phyloP scores from a whole-genome alignment of 2,888 invertebrate species.

The Bombylius discolor region DNA sequence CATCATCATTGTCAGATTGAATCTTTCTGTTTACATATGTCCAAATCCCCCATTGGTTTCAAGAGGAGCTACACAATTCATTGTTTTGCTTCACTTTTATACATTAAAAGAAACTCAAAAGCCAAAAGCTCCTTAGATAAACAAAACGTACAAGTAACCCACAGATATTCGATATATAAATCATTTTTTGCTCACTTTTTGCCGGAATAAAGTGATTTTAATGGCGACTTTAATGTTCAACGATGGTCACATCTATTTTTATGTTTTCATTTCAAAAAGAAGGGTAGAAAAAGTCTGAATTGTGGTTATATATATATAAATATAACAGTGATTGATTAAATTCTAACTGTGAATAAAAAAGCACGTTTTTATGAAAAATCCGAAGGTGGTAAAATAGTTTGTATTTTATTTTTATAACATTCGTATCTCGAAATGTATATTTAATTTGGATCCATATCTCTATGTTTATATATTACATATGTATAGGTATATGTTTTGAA shows the following conservation, averaged over 20 bases:
- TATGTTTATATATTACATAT: too few relatives aligned
- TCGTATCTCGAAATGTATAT: too few relatives aligned
- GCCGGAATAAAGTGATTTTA: constrained; percentile 12
- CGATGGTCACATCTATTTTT: constrained; percentile 12
- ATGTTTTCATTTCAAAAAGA: not conserved
- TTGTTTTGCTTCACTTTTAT: too few relatives aligned
- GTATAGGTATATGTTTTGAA: too few relatives aligned
- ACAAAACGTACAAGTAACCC: not conserved
- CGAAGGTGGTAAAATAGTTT: too few relatives aligned
- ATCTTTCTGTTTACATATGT: constrained; percentile 21
- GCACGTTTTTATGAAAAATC: too few relatives aligned
- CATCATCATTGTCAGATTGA: constrained; percentile 18
- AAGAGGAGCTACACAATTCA: constrained; percentile 1
- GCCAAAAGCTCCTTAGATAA: constrained; percentile 1
- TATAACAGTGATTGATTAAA: not conserved
- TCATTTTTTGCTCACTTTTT: constrained; percentile 2
- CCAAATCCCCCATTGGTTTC: constrained; percentile 19
- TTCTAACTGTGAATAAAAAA: not conserved
- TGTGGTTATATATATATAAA: not conserved
- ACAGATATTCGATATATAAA: not conserved
- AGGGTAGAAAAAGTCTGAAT: not conserved
- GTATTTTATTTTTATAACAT: too few relatives aligned
- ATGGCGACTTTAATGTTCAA: constrained; percentile 13
- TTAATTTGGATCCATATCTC: too few relatives aligned
- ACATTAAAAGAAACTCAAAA: not conserved